Conservation (phyloP, 37 sponge, comb jelly and placozoan species). For the Lycopodina hypogea region DNA sequence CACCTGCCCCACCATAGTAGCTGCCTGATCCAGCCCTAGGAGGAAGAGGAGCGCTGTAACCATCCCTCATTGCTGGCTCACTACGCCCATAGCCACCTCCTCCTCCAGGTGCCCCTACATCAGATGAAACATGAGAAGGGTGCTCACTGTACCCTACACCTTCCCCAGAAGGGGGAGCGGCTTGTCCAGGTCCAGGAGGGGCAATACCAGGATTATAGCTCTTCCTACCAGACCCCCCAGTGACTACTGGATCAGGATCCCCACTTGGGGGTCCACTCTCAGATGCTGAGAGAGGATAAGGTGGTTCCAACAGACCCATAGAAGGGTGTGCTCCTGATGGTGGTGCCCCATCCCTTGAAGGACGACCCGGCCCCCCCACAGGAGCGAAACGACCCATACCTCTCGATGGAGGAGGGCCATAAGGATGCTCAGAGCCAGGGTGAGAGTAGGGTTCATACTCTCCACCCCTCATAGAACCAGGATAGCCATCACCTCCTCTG, state of each 20-base stretch:
- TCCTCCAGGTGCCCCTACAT: neutral
- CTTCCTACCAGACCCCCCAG: too few relatives aligned
- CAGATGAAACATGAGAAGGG: conserved; percentile 9
- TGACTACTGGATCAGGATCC: too few relatives aligned
- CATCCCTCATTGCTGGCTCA: neutral
- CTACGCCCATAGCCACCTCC: neutral
- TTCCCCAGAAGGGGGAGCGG: conserved; percentile 20
- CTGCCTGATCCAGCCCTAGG: conserved; percentile 1
- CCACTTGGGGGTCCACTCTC: neutral
- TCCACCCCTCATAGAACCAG: neutral
- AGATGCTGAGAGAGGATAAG: conserved; percentile 17
- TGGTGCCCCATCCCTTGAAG: neutral
- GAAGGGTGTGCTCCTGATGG: conserved; percentile 6
- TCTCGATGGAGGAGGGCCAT: conserved; percentile 13
- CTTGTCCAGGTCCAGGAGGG: neutral
- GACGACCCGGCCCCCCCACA: conserved; percentile 2
- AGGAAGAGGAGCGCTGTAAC: conserved; percentile 16
- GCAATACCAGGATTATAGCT: neutral
- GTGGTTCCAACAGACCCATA: conserved; percentile 18
- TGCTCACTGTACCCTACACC: conserved; percentile 1
- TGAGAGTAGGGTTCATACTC: conserved; percentile 16
- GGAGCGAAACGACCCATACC: conserved; percentile 8
- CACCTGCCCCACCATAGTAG: neutral
- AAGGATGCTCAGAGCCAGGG: neutral
- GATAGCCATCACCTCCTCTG: neutral